Evolutionary conservation across 2,888 invertebrate genomes (phyloP), one percentile per base, ranked within the genome.

Genomic region (Maniola hyperantus): DNA sequence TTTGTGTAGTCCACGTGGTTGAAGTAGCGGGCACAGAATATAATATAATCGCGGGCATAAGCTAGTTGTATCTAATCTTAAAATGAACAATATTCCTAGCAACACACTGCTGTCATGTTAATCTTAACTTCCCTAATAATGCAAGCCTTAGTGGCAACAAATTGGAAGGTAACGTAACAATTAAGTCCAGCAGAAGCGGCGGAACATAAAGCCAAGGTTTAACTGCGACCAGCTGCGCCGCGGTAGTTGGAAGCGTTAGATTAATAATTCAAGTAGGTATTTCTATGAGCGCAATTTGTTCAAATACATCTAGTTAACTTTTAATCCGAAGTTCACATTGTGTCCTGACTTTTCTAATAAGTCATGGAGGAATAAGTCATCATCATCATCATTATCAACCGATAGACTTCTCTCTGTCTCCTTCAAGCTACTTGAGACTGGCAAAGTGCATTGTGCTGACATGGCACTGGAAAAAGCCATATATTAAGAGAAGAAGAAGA

Each of bases 181-280:
- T 83, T 78, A 80, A 77, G 74, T 69, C 67, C 76, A 77, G 78
- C 77, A 79, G 77, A 77, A 78, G 76, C 73, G 73, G 73, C 78
- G 77, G 79, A 80, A 79, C 80, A 81, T 85, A 84, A 83, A 87
- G 83, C 82, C 77, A 77, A 71, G 80, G 80, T 82, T 85, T 86
- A 83, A 84, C 79, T 82, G 80, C 81, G 77, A 73, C 76, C 87
- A 88, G 83, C 85, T 88, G 87, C 77, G 84, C 77, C 83, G 75
- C 77, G 76, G 70, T 74, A 80, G 77, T 78, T 80, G 81, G 81
- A 82, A 83, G 81, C 79, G 81, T 81, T 80, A 79, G 74, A 76
- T 81, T 80, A 82, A 81, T 77, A 74, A 80, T 77, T 77, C 79
- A 77, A 79, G 75, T n/a, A n/a, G n/a, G n/a, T 79, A 73, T 65